These are phyloP conservation scores for Leuctra nigra DNA, from an alignment of 2,888 invertebrate genomes.

Conservation along the genomic window DNA sequence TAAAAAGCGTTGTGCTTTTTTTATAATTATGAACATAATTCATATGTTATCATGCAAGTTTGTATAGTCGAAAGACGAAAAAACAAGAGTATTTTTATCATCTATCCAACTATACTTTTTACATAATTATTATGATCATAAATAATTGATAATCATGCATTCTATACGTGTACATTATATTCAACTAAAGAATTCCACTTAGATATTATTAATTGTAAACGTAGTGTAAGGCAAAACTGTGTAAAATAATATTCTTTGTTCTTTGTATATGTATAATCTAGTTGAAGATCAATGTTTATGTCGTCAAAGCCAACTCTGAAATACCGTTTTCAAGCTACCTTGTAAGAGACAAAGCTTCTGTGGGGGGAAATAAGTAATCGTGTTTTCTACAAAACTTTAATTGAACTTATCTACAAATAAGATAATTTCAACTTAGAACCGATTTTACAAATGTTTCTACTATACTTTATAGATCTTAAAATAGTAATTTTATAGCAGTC, in stretches of 20 bases:
- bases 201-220: conserved; percentile 18
- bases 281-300: conserved; percentile 10
- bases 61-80: background rate
- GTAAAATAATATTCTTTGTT: conserved; percentile 22
- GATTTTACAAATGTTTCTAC: no score
- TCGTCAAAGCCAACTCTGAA: conserved; percentile 9
- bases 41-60: background rate
- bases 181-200: conserved; percentile 14
- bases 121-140: conserved; percentile 10
- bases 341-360: no score
- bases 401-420: no score
- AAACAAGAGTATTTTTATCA: conserved; percentile 19
- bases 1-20: no score
- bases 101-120: conserved; percentile 11
- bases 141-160: conserved; percentile 10
- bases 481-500: no score
- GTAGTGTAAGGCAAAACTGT: conserved; percentile 14
- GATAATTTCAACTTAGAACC: no score
- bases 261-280: conserved; percentile 21
- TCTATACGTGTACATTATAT: conserved; percentile 19
- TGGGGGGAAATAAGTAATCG: no score
- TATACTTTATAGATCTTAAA: no score
- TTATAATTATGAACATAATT: background rate
- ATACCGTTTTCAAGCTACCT: conserved; percentile 13
- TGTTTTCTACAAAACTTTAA: no score